Percentiles rank a stretch among this genome's conserved stretches.
phyloP scores from a whole-genome alignment of 2,113 vertebrate genomes.

The Pituophis catenifer region DNA sequence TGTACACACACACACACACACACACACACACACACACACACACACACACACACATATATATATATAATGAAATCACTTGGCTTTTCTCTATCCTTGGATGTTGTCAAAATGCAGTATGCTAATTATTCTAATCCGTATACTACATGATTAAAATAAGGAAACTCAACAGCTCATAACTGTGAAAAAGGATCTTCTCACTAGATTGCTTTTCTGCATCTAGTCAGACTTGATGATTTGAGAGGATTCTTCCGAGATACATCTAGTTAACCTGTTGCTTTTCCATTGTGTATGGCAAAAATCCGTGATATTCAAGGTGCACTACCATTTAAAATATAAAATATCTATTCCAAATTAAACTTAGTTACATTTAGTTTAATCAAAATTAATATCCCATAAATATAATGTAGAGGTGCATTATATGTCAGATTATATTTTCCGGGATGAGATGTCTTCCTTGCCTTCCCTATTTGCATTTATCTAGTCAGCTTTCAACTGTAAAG shows the following conservation, averaged over 20 bases:
- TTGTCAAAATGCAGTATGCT: neutral
- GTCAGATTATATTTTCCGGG: neutral
- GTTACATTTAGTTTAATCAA: neutral
- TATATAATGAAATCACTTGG: neutral
- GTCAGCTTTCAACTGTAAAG: too few species aligned
- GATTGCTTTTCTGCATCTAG: neutral
- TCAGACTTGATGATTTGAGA: neutral
- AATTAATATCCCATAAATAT: neutral
- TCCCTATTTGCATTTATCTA: too few species aligned
- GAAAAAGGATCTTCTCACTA: too few species aligned
- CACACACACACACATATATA: too few species aligned
- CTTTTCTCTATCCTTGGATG: neutral
- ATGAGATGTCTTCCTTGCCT: too few species aligned
- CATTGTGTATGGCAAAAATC: neutral
- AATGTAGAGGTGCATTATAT: neutral
- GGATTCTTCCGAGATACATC: neutral
- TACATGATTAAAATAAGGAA: neutral
- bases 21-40: too few species aligned
- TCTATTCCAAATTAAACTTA: neutral
- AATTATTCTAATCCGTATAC: neutral
- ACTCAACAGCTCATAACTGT: neutral
- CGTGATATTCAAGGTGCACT: neutral
- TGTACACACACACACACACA: too few species aligned
- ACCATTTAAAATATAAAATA: neutral
- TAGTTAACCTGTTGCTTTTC: neutral